These are phyloP conservation scores for Molossus molossus DNA, from an alignment of 2,797 vertebrate species.

Conservation along the genomic window DNA sequence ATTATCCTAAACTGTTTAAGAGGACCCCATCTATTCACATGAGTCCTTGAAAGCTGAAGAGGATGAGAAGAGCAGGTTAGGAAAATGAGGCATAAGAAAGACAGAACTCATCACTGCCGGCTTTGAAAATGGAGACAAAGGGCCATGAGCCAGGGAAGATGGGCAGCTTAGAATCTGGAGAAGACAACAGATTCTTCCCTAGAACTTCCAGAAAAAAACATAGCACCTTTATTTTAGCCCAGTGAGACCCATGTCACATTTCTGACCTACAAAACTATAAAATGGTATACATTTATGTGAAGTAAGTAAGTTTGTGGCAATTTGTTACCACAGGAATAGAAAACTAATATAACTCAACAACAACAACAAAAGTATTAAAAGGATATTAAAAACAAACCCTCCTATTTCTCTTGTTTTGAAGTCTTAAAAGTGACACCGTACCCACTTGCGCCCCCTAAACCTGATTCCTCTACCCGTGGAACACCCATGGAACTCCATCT, in stretches of 20 bases:
- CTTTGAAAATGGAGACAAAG: neutral
- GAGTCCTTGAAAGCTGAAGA: neutral
- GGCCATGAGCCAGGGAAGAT: neutral
- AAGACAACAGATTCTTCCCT: neutral
- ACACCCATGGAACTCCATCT: neutral
- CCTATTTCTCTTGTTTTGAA: neutral
- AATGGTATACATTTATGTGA: neutral
- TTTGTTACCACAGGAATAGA: neutral
- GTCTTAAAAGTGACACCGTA: slow-evolving; percentile 1
- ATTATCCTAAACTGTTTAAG: neutral
- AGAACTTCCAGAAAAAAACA: neutral
- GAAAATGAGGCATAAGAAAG: neutral
- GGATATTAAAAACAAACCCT: neutral
- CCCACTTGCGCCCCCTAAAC: neutral
- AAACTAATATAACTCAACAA: neutral
- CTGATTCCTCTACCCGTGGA: neutral
- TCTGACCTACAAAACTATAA: neutral
- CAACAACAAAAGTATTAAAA: neutral
- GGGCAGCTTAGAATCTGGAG: neutral
- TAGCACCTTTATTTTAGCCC: neutral
- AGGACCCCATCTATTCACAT: neutral
- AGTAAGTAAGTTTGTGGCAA: neutral
- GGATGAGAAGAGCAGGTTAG: neutral
- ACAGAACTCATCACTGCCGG: neutral
- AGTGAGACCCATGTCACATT: neutral